Conservation (phyloP, 2,888 invertebrate species). For the Cheilosia vulpina region DNA sequence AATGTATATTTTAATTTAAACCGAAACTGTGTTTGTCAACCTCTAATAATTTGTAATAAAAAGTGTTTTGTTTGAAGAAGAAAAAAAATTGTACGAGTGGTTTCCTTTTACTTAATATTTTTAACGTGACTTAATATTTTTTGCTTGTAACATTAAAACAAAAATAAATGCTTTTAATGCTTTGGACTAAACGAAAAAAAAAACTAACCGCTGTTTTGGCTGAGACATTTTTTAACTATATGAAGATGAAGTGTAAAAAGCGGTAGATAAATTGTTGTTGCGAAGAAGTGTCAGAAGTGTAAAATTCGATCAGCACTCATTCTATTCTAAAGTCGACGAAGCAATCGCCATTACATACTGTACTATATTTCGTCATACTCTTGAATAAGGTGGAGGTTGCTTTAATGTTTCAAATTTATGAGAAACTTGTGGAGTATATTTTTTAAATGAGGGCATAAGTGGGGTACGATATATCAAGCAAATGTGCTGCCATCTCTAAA, state of each 20-base stretch:
- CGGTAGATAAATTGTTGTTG: too few relatives aligned
- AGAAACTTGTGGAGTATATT: too few relatives aligned
- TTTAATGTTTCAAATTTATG: too few relatives aligned
- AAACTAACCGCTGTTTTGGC: conserved; percentile 17
- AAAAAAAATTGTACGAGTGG: conserved; percentile 36
- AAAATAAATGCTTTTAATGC: conserved; percentile 36
- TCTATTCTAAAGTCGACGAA: too few relatives aligned
- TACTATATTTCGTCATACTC: too few relatives aligned
- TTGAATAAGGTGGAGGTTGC: too few relatives aligned
- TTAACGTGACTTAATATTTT: conserved; percentile 16
- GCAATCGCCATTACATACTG: too few relatives aligned
- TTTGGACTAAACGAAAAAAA: conserved; percentile 28
- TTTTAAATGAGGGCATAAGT: too few relatives aligned
- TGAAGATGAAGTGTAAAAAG: not conserved
- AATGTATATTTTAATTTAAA: conserved; percentile 21
- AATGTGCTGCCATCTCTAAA: too few relatives aligned
- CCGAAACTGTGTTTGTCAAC: conserved; percentile 56
- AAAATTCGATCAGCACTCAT: too few relatives aligned
- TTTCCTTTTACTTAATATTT: conserved; percentile 36
- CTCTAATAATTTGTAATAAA: conserved; percentile 55
- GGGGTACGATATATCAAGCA: too few relatives aligned
- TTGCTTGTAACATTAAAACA: conserved; percentile 23
- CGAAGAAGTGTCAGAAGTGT: too few relatives aligned
- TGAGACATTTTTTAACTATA: not conserved
- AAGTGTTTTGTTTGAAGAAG: conserved; percentile 38